phyloP scores from a whole-genome alignment of 2,888 invertebrate genomes.

The Nyleta sp. region DNA sequence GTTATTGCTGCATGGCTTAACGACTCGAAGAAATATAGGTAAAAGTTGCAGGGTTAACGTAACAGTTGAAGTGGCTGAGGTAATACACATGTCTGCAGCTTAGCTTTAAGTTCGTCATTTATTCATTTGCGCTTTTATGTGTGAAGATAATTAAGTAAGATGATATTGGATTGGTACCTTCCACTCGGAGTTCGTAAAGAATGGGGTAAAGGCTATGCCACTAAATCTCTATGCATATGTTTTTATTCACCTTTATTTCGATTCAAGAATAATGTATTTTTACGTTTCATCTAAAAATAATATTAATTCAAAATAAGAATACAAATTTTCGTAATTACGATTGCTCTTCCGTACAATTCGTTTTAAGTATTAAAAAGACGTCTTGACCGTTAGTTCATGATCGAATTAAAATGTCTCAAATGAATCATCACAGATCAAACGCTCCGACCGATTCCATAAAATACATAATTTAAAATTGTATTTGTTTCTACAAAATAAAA shows the following conservation, averaged over 20 bases:
- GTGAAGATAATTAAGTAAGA: constrained; percentile 21
- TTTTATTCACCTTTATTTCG: constrained; percentile 53
- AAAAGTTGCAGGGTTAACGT: constrained; percentile 52
- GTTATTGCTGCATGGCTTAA: constrained; percentile 55
- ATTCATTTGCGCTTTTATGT: constrained; percentile 23
- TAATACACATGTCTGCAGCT: constrained; percentile 50
- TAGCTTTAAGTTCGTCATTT: constrained; percentile 40
- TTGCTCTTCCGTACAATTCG: constrained; percentile 31
- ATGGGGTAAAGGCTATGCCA: constrained; percentile 38
- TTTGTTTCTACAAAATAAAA: constrained; percentile 38
- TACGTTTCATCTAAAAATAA: constrained; percentile 37
- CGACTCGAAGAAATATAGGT: constrained; percentile 54
- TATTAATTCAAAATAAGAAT: constrained; percentile 47
- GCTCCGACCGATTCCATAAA: constrained; percentile 25
- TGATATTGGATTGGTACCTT: constrained; percentile 19
- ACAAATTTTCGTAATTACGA: constrained; percentile 45
- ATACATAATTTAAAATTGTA: constrained; percentile 41
- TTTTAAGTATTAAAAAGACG: constrained; percentile 46
- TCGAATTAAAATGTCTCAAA: constrained; percentile 42
- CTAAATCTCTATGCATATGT: constrained; percentile 32
- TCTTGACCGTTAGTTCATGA: constrained; percentile 20
- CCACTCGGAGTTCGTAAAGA: constrained; percentile 18
- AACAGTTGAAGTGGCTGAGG: constrained; percentile 56
- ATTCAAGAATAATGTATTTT: constrained; percentile 40
- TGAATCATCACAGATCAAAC: constrained; percentile 50